Evolutionary conservation across 2,797 vertebrate genomes (phyloP).

Genomic region (Cirrhinus mrigala): DNA sequence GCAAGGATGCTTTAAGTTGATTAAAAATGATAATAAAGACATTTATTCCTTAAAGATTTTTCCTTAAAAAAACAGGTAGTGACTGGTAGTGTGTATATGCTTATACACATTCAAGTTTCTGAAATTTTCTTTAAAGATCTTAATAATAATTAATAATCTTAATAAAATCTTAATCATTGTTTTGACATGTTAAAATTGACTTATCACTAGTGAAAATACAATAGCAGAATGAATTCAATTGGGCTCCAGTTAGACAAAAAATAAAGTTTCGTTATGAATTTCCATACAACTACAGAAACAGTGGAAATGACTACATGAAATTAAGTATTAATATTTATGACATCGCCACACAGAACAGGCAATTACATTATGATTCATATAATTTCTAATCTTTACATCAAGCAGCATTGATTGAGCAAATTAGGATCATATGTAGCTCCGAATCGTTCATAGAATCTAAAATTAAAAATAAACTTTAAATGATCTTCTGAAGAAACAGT

Average conservation of each 20-base stretch:
- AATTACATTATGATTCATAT: conserved; percentile 18
- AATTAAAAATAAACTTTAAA: conserved; percentile 13
- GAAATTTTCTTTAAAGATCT: not conserved
- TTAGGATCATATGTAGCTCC: conserved; percentile 12
- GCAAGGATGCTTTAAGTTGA: no score
- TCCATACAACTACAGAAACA: not conserved
- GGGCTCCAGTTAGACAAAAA: not conserved
- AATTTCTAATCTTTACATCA: conserved; percentile 26
- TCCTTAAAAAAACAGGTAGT: no score
- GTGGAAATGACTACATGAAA: conserved; percentile 37
- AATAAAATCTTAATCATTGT: not conserved
- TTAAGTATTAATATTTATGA: conserved; percentile 32
- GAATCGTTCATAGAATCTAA: conserved; percentile 8
- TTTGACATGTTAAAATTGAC: conserved; percentile 4
- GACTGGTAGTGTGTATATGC: no score
- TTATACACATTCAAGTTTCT: not conserved
- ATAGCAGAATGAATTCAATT: not conserved
- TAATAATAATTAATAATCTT: not conserved
- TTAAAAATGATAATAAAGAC: no score
- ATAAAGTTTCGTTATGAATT: not conserved
- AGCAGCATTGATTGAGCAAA: conserved; percentile 48
- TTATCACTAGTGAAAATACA: not conserved
- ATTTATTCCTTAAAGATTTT: no score
- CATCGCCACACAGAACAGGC: conserved; percentile 34
- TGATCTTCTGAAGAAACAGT: not conserved